Base-by-base conservation (phyloP, 2,113 vertebrate genomes). In the Corvus cornix region DNA sequence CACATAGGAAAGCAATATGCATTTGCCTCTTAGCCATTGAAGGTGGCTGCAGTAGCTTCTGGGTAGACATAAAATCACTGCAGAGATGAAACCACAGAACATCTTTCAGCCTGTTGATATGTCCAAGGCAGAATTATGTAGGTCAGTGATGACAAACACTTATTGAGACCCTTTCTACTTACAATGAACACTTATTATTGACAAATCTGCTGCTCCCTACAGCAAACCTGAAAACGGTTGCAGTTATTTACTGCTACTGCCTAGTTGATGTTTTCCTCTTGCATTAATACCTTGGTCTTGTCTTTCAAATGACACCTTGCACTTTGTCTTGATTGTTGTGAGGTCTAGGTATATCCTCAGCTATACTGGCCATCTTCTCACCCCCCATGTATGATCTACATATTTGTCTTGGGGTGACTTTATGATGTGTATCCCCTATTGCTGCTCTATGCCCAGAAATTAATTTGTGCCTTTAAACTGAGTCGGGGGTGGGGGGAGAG, bases 11-110 rank as follows among this genome's bases (percentile, higher is more conserved):
- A 90, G 62, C 22, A 84, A 46, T n/a, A 30, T 55, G 58, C 39
- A 56, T 95, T 94, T 90, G 59, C 75, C 87, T 96, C 41, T 97
- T 95, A 58, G 70, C 85, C 26, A 60, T 75, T 93, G 85, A 96
- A 96, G 82, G 88, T 91, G 74, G 67, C 28, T 96, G 59, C 68
- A 80, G 18, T 30, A 84, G 28, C 33, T 93, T 80, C 64, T 83
- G 63, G 12, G 67, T 69, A 83, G 87, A 51, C 3, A 53, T 4
- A 68, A 63, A 83, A 77, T 39, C 7, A 3, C 33, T 51, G 27
- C 49, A 69, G 13, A 12, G 18, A 84, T 31, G 51, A 23, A 94
- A 80, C 10, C 23, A 39, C 31, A 85, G 66, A 81, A 66, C 17
- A 35, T n/a, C 59, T 80, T 62, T 90, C 51, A 69, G 20, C 16